Percentiles rank a stretch among this genome's conserved stretches.
Evolutionary conservation across 2,888 invertebrate species (phyloP).

Genomic region (Busseola fusca): DNA sequence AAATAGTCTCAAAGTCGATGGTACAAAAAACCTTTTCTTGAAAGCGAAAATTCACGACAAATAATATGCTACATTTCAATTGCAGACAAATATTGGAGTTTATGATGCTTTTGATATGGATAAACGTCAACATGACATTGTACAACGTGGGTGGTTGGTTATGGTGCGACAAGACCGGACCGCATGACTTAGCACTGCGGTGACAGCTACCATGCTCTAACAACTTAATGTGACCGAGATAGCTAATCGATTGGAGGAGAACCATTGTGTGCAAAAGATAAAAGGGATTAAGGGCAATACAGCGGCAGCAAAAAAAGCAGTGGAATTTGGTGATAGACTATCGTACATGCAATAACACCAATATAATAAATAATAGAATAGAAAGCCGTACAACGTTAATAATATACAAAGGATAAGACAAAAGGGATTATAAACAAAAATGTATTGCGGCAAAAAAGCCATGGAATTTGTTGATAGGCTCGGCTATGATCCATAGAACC

Average conservation of each 20-base stretch:
- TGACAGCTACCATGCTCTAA: constrained; percentile 69
- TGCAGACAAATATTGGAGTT: constrained; percentile 57
- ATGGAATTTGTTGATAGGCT: neutral
- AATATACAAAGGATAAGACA: constrained; percentile 9
- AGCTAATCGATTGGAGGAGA: constrained; percentile 49
- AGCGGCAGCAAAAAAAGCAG: neutral
- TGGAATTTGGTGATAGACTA: constrained; percentile 10
- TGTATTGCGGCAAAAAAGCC: neutral
- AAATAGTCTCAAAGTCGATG: constrained; percentile 11
- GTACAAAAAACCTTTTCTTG: neutral
- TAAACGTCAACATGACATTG: constrained; percentile 60
- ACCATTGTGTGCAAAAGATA: constrained; percentile 32
- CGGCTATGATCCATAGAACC: neutral
- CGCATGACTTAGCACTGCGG: constrained; percentile 71
- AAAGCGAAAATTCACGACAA: constrained; percentile 34
- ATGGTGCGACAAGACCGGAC: constrained; percentile 68
- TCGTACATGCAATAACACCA: neutral
- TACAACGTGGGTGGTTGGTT: constrained; percentile 74
- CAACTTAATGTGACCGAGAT: constrained; percentile 66
- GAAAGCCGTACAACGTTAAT: neutral
- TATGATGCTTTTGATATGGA: constrained; percentile 61
- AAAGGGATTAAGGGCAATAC: constrained; percentile 11
- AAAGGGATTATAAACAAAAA: constrained; percentile 3
- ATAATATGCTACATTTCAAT: constrained; percentile 49
- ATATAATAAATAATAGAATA: neutral